A percentile compares a stretch with the other conserved stretches of the same genome.
These are phyloP conservation scores for Hipparchia semele DNA, from an alignment of 2,888 invertebrate genomes.

Conservation along the genomic window DNA sequence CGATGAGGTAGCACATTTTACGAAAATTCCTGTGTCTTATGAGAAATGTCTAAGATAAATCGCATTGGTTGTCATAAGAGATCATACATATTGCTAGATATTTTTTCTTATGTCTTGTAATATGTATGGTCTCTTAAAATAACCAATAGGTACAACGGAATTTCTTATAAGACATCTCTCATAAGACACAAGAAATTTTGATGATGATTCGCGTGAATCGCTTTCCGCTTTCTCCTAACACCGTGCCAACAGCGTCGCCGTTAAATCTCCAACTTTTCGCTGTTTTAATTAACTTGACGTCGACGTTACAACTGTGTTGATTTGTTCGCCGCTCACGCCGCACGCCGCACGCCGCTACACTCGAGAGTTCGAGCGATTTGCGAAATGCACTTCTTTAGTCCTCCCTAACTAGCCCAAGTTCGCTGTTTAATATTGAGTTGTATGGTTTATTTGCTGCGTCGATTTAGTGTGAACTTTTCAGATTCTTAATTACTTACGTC, in stretches of 20 bases:
- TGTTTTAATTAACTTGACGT: conserved; percentile 81
- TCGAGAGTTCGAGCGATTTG: conserved; percentile 42
- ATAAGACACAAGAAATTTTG: too few species aligned
- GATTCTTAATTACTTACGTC: neutral
- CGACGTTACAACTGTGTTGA: conserved; percentile 73
- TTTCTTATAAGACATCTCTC: too few species aligned
- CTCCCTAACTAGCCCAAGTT: conserved; percentile 37
- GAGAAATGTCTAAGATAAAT: too few species aligned
- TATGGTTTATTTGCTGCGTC: conserved; percentile 29
- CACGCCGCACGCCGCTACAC: conserved; percentile 44
- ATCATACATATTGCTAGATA: too few species aligned
- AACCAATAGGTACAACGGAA: too few species aligned
- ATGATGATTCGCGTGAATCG: neutral
- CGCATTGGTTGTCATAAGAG: too few species aligned
- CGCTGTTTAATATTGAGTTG: conserved; percentile 36
- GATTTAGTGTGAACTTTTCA: conserved; percentile 16
- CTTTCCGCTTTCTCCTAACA: conserved; percentile 27
- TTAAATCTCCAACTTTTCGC: conserved; percentile 76
- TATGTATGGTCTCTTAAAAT: too few species aligned
- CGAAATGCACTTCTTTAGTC: conserved; percentile 46
- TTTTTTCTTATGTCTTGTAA: too few species aligned
- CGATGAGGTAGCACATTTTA: too few species aligned
- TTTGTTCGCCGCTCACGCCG: conserved; percentile 51
- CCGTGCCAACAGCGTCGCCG: conserved; percentile 48
- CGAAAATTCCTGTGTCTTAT: too few species aligned